A percentile compares a stretch with the other conserved stretches of the same genome.
Evolutionary conservation across 2,797 vertebrate species (phyloP).

Genomic region (Crenichthys baileyi): DNA sequence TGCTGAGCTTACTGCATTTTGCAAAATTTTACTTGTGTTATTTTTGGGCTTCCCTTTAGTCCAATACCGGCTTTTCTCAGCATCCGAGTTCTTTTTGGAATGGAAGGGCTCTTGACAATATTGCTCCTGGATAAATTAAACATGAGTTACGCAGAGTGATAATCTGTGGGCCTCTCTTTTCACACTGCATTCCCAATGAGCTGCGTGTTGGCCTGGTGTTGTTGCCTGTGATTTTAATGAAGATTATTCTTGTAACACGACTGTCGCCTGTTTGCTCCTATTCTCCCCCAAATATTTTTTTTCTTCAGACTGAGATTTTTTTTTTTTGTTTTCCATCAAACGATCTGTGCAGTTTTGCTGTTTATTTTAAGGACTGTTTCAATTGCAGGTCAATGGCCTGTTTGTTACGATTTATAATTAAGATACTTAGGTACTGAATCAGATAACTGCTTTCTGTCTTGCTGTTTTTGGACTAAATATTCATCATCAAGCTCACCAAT

Average conservation of each 20-base stretch:
- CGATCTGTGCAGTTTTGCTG: conserved; percentile 34
- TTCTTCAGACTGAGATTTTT: conserved; percentile 41
- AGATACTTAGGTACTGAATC: conserved; percentile 42
- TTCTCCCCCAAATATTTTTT: conserved; percentile 76
- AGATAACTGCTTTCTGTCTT: conserved; percentile 49
- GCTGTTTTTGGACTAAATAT: conserved; percentile 50
- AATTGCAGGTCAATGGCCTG: conserved; percentile 31
- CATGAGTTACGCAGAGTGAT: conserved; percentile 81
- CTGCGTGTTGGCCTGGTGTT: conserved; percentile 81
- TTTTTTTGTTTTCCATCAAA: conserved; percentile 32
- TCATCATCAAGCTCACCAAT: conserved; percentile 41
- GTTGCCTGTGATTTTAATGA: conserved; percentile 84
- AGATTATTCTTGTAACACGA: conserved; percentile 83
- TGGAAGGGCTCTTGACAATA: conserved; percentile 76
- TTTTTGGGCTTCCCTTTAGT: conserved; percentile 68
- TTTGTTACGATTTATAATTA: conserved; percentile 42
- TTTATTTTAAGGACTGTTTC: conserved; percentile 42
- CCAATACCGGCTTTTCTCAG: conserved; percentile 68
- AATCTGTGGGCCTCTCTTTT: conserved; percentile 84
- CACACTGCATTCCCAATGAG: conserved; percentile 85
- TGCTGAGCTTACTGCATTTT: conserved; percentile 63
- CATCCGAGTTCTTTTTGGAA: conserved; percentile 72
- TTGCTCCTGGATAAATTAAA: conserved; percentile 82
- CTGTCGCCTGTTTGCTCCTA: conserved; percentile 80
- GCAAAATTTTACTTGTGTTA: conserved; percentile 67